Base-by-base conservation (phyloP, 2,888 invertebrate species). In the Electrophaes corylata region DNA sequence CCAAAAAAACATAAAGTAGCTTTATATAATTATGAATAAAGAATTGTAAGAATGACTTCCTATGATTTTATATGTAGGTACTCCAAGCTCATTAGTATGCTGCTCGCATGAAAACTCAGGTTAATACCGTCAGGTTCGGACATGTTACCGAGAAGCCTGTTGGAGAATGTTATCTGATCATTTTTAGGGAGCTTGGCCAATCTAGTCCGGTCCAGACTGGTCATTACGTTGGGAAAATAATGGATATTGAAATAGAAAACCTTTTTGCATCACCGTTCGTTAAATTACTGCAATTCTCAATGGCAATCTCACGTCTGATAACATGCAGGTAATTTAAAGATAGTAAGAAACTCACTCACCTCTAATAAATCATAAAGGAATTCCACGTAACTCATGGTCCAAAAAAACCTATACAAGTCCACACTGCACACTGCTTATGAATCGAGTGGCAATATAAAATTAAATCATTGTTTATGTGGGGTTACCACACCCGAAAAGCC, bases 361-460 rank as follows among this genome's bases (percentile, higher is more conserved):
- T 91, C 86, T 12, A 90, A 68, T 26, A 89, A 73, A 63, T 88
- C 89, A 66, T 90, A 87, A 14, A 90, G 73, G 65, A 88, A 88
- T 51, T 87, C 86, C 62, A 89, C 85, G 70, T 88, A 88, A 72
- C 82, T 85, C 86, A 89, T 89, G 56, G 63, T 79, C 52, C 56
- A 62, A 66, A 70, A 57, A 62, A 60, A 56, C 50, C 26, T 29
- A 66, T 69, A 63, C 60, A 51, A 67, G 57, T 75, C 72, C 70
- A 66, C 70, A 75, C 83, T 65, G 75, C 73, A 70, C 80, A 76
- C 74, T 60, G 74, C 46, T 71, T 71, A 64, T 69, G 65, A 75
- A 70, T 67, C 74, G 77, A 84, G 81, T 84, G 83, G 75, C 78
- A 74, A 77, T 72, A 73, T 67, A 67, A 79, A 80, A 79, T 79